phyloP scores from a whole-genome alignment of 2,797 vertebrate genomes.

The Enteromius trimaculatus region DNA sequence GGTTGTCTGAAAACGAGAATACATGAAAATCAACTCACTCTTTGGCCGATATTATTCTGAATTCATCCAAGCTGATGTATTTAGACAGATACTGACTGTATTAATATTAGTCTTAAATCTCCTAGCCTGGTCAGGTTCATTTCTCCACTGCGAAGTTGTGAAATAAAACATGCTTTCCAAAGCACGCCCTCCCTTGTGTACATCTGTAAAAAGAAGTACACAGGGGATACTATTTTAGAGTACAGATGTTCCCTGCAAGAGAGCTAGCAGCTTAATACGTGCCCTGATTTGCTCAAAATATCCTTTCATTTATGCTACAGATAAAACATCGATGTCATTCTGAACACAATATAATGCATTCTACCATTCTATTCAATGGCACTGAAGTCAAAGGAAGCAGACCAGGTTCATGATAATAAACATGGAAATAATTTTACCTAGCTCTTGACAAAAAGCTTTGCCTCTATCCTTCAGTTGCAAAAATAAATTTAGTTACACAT shows the following conservation, averaged over 20 bases:
- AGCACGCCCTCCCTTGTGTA: constrained; percentile 30
- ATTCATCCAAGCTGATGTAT: not conserved
- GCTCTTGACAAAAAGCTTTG: not conserved
- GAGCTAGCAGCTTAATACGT: constrained; percentile 15
- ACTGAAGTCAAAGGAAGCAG: not conserved
- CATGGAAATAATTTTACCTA: constrained; percentile 10
- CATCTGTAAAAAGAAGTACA: constrained; percentile 33
- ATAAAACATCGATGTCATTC: constrained; percentile 13
- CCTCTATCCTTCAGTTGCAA: not conserved
- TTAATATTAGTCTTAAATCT: not conserved
- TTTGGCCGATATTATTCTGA: not conserved
- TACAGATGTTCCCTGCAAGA: constrained; percentile 39
- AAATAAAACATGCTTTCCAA: constrained; percentile 30
- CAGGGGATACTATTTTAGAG: constrained; percentile 41
- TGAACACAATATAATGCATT: not conserved
- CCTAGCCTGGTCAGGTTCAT: not conserved
- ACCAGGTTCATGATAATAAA: constrained; percentile 16
- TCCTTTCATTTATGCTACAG: constrained; percentile 4
- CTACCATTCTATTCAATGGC: not conserved
- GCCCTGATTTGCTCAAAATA: constrained; percentile 45
- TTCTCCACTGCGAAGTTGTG: constrained; percentile 18
- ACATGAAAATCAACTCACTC: not conserved
- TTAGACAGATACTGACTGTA: not conserved
- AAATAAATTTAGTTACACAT: not conserved
- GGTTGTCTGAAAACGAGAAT: not conserved